Percentiles rank a stretch among this genome's conserved stretches.
Evolutionary conservation across 2,113 vertebrate species (phyloP).

Genomic region (Oryzias celebensis): DNA sequence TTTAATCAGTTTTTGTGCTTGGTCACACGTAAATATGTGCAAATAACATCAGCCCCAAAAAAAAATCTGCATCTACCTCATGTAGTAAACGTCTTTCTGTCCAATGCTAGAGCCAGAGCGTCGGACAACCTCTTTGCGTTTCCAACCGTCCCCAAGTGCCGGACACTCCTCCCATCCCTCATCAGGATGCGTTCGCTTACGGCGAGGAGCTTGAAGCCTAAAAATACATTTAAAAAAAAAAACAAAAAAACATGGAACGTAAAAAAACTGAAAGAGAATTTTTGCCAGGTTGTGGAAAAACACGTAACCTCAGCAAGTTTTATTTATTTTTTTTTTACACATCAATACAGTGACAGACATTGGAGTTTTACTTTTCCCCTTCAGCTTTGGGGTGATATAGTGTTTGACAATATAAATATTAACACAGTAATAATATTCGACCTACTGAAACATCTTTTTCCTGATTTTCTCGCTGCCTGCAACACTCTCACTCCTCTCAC

Average conservation of each 20-base stretch:
- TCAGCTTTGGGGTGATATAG: no score
- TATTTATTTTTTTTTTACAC: no score
- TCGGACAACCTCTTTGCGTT: constrained; percentile 83
- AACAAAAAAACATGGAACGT: background rate
- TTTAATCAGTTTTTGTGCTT: no score
- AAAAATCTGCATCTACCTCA: constrained; percentile 73
- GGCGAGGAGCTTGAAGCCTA: constrained; percentile 24
- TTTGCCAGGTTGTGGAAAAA: background rate
- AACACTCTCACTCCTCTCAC: constrained; percentile 68
- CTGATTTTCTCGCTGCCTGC: constrained; percentile 57
- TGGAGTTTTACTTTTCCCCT: no score
- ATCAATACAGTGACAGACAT: background rate
- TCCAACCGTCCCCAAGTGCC: constrained; percentile 84
- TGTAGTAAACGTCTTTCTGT: constrained; percentile 86
- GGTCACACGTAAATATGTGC: no score
- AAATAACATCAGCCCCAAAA: no score
- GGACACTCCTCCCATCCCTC: constrained; percentile 87
- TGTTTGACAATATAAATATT: no score
- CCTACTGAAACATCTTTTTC: constrained; percentile 44
- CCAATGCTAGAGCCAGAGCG: constrained; percentile 83
- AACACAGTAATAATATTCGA: constrained; percentile 7
- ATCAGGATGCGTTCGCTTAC: constrained; percentile 48
- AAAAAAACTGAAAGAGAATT: background rate
- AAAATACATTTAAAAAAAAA: background rate
- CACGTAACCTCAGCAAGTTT: background rate